Evolutionary conservation across 2,113 vertebrate genomes (phyloP).

Genomic region (Cariama cristata): DNA sequence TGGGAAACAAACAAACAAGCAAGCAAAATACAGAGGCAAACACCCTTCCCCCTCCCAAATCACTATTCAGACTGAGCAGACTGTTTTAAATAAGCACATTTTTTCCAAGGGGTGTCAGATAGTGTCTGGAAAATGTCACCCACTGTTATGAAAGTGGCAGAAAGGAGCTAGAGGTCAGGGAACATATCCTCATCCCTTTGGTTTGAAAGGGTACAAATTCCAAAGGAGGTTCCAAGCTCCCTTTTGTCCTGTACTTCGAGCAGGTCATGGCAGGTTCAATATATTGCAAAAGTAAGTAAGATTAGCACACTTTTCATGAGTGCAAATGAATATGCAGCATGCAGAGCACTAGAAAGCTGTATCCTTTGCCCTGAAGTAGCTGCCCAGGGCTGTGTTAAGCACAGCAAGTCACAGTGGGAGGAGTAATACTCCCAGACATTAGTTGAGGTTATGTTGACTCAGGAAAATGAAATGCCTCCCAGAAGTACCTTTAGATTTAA

Average conservation of each 20-base stretch:
- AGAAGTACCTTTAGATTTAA: not conserved
- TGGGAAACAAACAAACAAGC: constrained; percentile 29
- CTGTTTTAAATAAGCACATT: not conserved
- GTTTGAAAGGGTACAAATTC: not conserved
- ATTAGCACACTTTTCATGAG: not conserved
- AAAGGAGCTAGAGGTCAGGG: not conserved
- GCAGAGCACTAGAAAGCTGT: not conserved
- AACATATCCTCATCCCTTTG: not conserved
- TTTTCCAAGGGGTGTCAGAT: not conserved
- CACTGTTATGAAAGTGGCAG: not conserved
- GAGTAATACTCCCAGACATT: not conserved
- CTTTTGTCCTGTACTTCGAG: not conserved
- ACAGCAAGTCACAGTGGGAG: not conserved
- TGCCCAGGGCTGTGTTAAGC: not conserved
- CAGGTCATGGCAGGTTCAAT: not conserved
- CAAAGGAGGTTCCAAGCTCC: not conserved
- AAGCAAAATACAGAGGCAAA: not conserved
- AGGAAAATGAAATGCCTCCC: constrained; percentile 9
- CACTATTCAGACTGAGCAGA: not conserved
- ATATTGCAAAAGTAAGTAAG: not conserved
- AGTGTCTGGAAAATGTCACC: not conserved
- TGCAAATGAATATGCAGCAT: not conserved
- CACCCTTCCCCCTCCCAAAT: not conserved
- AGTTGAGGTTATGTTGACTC: not conserved
- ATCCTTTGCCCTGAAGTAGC: not conserved